These are phyloP conservation scores for Lumbricus terrestris DNA, from an alignment of 2,888 invertebrate genomes.

Conservation along the genomic window DNA sequence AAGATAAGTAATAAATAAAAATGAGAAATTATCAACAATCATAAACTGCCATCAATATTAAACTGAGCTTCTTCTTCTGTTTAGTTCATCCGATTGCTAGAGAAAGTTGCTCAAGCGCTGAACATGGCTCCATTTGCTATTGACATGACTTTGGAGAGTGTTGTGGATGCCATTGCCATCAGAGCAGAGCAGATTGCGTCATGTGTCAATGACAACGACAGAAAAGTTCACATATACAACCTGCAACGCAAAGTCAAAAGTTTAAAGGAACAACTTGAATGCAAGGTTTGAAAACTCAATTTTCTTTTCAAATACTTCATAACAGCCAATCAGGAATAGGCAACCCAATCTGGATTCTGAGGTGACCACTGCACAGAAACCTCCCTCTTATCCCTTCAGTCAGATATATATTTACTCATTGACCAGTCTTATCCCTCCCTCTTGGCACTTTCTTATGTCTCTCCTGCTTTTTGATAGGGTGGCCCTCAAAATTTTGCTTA, in stretches of 20 bases:
- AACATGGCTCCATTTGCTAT: slow-evolving; percentile 81
- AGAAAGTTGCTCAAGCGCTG: slow-evolving; percentile 77
- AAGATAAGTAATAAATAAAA: neutral
- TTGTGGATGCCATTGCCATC: slow-evolving; percentile 79
- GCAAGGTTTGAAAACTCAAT: slow-evolving; percentile 65
- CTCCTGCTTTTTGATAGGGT: too few species aligned
- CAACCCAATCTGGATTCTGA: too few species aligned
- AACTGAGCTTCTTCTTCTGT: neutral
- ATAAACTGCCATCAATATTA: neutral
- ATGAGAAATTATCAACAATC: neutral
- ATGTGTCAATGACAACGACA: slow-evolving; percentile 81
- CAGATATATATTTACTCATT: too few species aligned
- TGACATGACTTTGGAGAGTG: slow-evolving; percentile 78
- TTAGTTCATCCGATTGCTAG: slow-evolving; percentile 70
- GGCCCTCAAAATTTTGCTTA: too few species aligned
- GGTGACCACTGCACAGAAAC: too few species aligned
- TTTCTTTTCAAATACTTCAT: neutral
- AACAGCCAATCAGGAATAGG: neutral
- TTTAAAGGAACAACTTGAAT: slow-evolving; percentile 83
- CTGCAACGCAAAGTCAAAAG: slow-evolving; percentile 80
- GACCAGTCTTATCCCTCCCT: too few species aligned
- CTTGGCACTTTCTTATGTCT: too few species aligned
- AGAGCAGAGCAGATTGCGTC: slow-evolving; percentile 80
- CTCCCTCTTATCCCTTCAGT: too few species aligned
- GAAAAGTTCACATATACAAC: slow-evolving; percentile 84